Conservation (phyloP, 2,797 vertebrate genomes). For the Sphenopsis melanotis region DNA sequence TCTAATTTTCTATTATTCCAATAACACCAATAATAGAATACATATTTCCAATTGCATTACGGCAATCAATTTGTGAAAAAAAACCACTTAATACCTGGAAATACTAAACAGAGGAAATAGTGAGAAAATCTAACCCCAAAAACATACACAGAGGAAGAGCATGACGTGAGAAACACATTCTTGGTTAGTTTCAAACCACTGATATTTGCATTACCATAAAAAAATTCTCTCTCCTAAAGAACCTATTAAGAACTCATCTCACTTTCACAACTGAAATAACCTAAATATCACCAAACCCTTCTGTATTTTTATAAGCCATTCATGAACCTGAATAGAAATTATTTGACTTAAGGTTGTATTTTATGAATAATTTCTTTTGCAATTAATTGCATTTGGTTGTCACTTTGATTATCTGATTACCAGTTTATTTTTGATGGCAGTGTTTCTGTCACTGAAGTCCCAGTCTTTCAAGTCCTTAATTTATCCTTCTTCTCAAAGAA, state of each 20-base stretch:
- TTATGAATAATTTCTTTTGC: not conserved
- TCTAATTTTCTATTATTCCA: not conserved
- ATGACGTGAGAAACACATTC: not conserved
- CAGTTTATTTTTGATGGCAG: not conserved
- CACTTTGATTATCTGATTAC: not conserved
- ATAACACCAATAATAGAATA: not conserved
- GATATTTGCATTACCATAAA: not conserved
- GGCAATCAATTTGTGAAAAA: not conserved
- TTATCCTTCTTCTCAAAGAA: not conserved
- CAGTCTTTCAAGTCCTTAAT: not conserved
- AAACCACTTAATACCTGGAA: not conserved
- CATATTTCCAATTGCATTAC: not conserved
- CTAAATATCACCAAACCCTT: not conserved
- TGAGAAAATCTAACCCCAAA: not conserved
- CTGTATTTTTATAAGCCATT: not conserved
- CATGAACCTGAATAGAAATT: not conserved
- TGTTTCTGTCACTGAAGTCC: not conserved
- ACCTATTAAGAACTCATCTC: not conserved
- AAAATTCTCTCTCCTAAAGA: not conserved
- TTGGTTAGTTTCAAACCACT: not conserved
- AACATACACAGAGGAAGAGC: not conserved
- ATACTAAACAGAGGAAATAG: not conserved
- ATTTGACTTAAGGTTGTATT: not conserved
- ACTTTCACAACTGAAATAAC: not conserved
- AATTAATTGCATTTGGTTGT: not conserved